Evolutionary conservation across 2,888 invertebrate species (phyloP), one percentile per base, ranked within the genome.

Genomic region (Yponomeuta sedellus): DNA sequence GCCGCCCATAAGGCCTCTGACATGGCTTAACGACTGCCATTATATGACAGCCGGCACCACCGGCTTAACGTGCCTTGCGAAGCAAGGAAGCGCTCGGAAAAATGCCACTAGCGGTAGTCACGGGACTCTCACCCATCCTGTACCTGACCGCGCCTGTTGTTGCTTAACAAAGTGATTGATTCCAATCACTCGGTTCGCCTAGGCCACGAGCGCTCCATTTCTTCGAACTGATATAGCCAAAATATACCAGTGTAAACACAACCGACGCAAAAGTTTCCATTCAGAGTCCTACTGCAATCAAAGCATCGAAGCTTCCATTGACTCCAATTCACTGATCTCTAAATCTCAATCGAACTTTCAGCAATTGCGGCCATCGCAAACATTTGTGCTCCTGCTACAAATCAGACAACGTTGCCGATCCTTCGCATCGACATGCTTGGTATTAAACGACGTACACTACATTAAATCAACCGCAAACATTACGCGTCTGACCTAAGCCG

Each of bases 391-490:
- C 12, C 25, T 61, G 16, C 44, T 52, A 52, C 44, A 52, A 28
- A 28, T 64, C 44, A 19, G 40, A 22, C 63, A 40, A 40, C n/a
- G 64, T 64, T 25, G 10, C 64, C 28, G 56, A 64, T 25, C 64
- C n/a, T 28, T 6, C 64, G 40, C 40, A 34, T 34, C 63, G 20
- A 44, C 22, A 44, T 63, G 63, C 40, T 44, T 11, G 68, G 70
- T 71, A 71, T 70, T 72, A 70, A 70, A 70, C 71, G 71, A 70
- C 70, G 68, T 57, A 71, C 71, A 71, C 69, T 69, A 68, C 69
- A 71, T 72, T 71, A 71, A 69, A 70, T 70, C 71, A 70, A 69
- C 69, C 69, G 70, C 70, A 67, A 71, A 72, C 68, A 70, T 68
- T 67, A 69, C 66, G 69, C 68, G 67, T 61, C 68, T 66, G 61